Base-by-base conservation (phyloP, 2,888 invertebrate genomes). In the Minunthozetes semirufus region DNA sequence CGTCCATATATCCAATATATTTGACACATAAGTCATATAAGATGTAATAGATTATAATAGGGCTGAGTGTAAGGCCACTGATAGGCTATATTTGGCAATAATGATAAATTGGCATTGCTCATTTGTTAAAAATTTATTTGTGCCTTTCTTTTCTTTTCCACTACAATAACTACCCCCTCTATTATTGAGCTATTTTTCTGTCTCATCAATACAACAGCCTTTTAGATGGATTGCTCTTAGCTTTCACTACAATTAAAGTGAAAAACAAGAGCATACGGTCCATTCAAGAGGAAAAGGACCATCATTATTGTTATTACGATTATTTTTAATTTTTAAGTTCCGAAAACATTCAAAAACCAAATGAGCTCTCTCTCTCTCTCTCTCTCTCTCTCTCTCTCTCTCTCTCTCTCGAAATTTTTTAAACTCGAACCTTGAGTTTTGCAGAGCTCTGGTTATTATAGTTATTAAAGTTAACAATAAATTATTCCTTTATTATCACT, bases 401-500 rank as follows among this genome's bases (percentile, higher is more conserved):
- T 33, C 33, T 33, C 33, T 33, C 4, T 33, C 8, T 33, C 8
- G 8, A 33, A 33, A 33, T 33, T 33, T 33, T 33, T 33, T 33
- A 5, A 33, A 33, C 33, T 8, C 33, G 8, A 33, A 33, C 33
- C 33, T 33, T 33, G 4, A 5, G 33, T 33, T 8, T 8, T 33
- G 4, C 33, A 33, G 33, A 33, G 33, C 33, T 33, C 33, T 53
- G n/a, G 19, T 53, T 53, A 53, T 53, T 53, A 53, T 53, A 53
- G 53, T 53, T 17, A 53, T 53, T 53, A 53, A n/a, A 53, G n/a
- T 53, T 53, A 53, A 53, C 53, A 19, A 53, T 53, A 53, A 53
- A 53, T 53, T 53, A 53, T 53, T n/a, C 53, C 19, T 53, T 53
- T 48, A 53, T 53, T 53, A 53, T 53, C 53, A 53, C 53, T 53